Conservation (phyloP, 2,888 invertebrate genomes). For the Erynnis tages region DNA sequence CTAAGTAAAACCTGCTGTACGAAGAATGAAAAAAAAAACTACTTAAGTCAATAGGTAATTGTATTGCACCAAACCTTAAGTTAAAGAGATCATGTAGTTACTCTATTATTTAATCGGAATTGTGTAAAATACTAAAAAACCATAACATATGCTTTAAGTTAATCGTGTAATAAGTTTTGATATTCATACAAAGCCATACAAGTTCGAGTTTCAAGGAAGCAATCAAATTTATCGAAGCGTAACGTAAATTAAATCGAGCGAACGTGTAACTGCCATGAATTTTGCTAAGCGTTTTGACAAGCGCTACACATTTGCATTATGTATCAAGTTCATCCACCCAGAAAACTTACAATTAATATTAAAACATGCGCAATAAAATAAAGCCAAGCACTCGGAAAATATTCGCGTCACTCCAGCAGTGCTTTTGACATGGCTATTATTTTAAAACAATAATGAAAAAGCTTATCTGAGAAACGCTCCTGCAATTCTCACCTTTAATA, state of each 20-base stretch:
- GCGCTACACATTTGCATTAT: slow-evolving; percentile 58
- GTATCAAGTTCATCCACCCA: slow-evolving; percentile 51
- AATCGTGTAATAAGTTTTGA: too few species aligned
- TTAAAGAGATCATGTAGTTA: too few species aligned
- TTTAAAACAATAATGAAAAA: slow-evolving; percentile 42
- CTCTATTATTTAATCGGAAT: too few species aligned
- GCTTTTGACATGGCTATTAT: slow-evolving; percentile 76
- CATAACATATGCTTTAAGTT: too few species aligned
- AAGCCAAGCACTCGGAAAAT: slow-evolving; percentile 73
- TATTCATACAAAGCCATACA: too few species aligned
- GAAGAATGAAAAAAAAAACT: too few species aligned
- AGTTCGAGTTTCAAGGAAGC: not conserved
- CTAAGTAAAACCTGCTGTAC: too few species aligned
- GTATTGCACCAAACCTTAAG: too few species aligned
- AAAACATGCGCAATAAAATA: slow-evolving; percentile 77
- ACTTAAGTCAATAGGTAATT: too few species aligned
- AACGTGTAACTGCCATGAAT: slow-evolving; percentile 44
- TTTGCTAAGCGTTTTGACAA: slow-evolving; percentile 62
- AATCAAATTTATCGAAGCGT: slow-evolving; percentile 29
- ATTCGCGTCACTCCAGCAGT: slow-evolving; percentile 65
- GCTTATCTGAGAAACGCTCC: slow-evolving; percentile 29
- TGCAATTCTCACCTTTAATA: slow-evolving; percentile 35
- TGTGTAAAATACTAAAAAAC: too few species aligned
- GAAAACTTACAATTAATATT: slow-evolving; percentile 79
- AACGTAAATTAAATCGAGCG: slow-evolving; percentile 33